These are phyloP conservation scores for Chalcosyrphus nemorum DNA, from an alignment of 2,888 invertebrate species.

Conservation along the genomic window DNA sequence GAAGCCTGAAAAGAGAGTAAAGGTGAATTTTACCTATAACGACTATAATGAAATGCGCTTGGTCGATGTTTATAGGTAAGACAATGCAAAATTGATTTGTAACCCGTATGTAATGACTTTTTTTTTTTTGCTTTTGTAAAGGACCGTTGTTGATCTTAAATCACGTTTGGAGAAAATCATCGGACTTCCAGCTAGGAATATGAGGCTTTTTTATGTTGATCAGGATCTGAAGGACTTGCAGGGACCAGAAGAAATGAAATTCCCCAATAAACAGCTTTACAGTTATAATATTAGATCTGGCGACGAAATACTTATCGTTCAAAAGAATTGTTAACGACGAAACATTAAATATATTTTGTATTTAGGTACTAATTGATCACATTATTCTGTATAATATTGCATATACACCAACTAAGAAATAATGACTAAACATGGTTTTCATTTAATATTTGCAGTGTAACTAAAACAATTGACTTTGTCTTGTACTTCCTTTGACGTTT, in stretches of 20 bases:
- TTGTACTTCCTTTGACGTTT: too few relatives aligned
- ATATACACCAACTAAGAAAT: slow-evolving; percentile 5
- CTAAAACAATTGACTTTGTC: background rate
- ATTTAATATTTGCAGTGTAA: background rate
- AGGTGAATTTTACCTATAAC: slow-evolving; percentile 92
- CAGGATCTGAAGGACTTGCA: slow-evolving; percentile 88
- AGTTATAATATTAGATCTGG: slow-evolving; percentile 95
- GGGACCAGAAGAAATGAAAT: slow-evolving; percentile 95
- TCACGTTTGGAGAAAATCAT: slow-evolving; percentile 90
- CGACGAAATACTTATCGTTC: slow-evolving; percentile 95
- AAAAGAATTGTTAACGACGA: slow-evolving; percentile 83
- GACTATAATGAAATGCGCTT: slow-evolving; percentile 88
- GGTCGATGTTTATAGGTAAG: slow-evolving; percentile 88
- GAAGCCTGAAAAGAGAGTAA: slow-evolving; percentile 92
- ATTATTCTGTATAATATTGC: slow-evolving; percentile 35
- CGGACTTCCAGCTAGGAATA: slow-evolving; percentile 91
- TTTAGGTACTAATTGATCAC: slow-evolving; percentile 15
- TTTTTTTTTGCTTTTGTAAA: slow-evolving; percentile 75
- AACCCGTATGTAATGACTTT: background rate
- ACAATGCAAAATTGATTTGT: background rate
- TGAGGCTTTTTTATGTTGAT: slow-evolving; percentile 95
- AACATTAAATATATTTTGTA: slow-evolving; percentile 39
- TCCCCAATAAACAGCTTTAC: slow-evolving; percentile 93
- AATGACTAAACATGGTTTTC: background rate
- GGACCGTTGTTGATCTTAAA: slow-evolving; percentile 92